Conservation (phyloP, 1,140 invertebrate species). For the Nylanderia fulva region DNA sequence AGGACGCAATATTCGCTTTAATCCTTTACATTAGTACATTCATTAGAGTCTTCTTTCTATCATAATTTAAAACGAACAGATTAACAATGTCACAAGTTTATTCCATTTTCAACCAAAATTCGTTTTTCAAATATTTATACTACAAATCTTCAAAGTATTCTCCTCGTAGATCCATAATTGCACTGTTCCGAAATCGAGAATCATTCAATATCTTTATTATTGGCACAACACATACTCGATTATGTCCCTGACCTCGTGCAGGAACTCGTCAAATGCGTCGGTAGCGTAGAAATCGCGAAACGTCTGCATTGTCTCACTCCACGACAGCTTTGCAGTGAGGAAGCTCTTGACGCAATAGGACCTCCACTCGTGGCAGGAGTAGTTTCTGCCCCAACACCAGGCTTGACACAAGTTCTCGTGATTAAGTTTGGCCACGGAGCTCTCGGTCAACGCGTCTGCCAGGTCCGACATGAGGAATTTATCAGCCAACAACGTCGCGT, state of each 20-base stretch:
- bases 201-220: constrained; percentile 28
- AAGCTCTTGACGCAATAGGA: constrained; percentile 82
- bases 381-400: constrained; percentile 83
- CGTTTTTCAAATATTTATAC: not conserved
- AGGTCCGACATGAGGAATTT: constrained; percentile 88
- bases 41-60: too few species aligned
- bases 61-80: not conserved
- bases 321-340: constrained; percentile 79
- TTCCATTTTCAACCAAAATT: not conserved
- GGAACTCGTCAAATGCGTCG: constrained; percentile 79
- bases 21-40: too few species aligned
- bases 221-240: constrained; percentile 70
- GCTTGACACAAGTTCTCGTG: constrained; percentile 81
- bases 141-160: not conserved
- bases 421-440: constrained; percentile 79
- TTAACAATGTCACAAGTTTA: not conserved
- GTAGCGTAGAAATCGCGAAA: constrained; percentile 79
- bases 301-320: constrained; percentile 74
- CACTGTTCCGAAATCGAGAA: not conserved
- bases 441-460: constrained; percentile 85
- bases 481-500: constrained; percentile 89
- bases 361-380: constrained; percentile 79
- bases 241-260: constrained; percentile 80
- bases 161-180: constrained; percentile 42
- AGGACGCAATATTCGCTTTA: too few species aligned